Evolutionary conservation across 2,888 invertebrate genomes (phyloP).

Genomic region (Kuschelorhynchus macadamiae): DNA sequence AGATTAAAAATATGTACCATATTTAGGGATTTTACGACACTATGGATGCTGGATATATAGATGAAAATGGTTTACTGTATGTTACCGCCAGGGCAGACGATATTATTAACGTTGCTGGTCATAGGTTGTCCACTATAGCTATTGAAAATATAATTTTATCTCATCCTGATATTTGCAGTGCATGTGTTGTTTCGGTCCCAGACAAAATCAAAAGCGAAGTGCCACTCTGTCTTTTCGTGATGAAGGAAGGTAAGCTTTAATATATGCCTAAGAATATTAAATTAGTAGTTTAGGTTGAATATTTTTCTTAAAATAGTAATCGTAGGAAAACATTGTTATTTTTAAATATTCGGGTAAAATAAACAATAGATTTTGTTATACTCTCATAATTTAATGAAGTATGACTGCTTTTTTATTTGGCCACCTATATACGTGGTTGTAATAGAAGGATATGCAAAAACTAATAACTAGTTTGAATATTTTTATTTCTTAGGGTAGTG

Average conservation of each 20-base stretch:
- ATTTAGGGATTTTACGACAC: slow-evolving; percentile 92
- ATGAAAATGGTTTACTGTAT: slow-evolving; percentile 86
- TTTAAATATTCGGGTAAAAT: too few relatives aligned
- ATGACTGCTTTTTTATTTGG: too few relatives aligned
- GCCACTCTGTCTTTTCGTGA: slow-evolving; percentile 89
- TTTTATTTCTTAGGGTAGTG: too few relatives aligned
- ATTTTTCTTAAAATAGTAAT: too few relatives aligned
- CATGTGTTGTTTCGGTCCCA: slow-evolving; percentile 91
- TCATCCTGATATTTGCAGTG: slow-evolving; percentile 89
- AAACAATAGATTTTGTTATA: too few relatives aligned
- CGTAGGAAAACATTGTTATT: too few relatives aligned
- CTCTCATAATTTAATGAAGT: too few relatives aligned
- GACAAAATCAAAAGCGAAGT: slow-evolving; percentile 92
- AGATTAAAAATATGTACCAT: slow-evolving; percentile 17
- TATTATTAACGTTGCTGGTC: slow-evolving; percentile 96
- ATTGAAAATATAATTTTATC: slow-evolving; percentile 91
- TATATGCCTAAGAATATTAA: background rate
- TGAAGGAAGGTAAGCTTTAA: slow-evolving; percentile 72
- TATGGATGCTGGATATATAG: slow-evolving; percentile 93
- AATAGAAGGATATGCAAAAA: too few relatives aligned
- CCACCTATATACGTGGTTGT: too few relatives aligned
- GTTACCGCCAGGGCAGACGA: slow-evolving; percentile 95
- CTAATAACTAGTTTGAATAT: too few relatives aligned
- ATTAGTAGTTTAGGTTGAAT: background rate
- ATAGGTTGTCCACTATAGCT: slow-evolving; percentile 89